phyloP scores from a whole-genome alignment of 1,140 invertebrate species.

The Panagrolaimus sp. region DNA sequence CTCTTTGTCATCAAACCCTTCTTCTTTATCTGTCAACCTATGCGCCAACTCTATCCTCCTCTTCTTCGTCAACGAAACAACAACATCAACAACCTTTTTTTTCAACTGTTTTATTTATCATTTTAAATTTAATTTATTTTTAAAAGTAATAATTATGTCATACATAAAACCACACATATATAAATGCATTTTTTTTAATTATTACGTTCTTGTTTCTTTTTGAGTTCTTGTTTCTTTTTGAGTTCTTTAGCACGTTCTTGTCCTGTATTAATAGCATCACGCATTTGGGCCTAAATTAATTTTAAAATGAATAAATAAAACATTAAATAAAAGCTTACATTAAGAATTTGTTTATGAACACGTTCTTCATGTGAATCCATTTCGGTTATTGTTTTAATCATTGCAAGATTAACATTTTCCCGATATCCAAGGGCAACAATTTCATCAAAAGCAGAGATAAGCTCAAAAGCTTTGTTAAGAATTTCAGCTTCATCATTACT shows the following conservation, averaged over 20 bases:
- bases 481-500: slow-evolving; percentile 87
- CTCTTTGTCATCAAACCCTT: no score
- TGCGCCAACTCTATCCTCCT: no score
- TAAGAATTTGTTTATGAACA: slow-evolving; percentile 73
- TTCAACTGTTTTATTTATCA: no score
- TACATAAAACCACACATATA: no score
- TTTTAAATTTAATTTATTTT: no score
- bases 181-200: no score
- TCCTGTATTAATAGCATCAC: slow-evolving; percentile 94
- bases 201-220: slow-evolving; percentile 67
- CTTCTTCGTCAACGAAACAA: no score
- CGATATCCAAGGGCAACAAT: slow-evolving; percentile 92
- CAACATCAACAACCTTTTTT: no score
- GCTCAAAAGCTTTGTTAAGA: slow-evolving; percentile 86
- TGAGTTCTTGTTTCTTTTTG: slow-evolving; percentile 72
- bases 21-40: no score
- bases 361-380: slow-evolving; percentile 99
- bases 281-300: slow-evolving; percentile 79
- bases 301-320: neutral
- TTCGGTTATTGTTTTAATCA: slow-evolving; percentile 96
- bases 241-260: slow-evolving; percentile 89
- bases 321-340: slow-evolving; percentile 66
- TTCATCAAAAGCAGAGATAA: slow-evolving; percentile 99
- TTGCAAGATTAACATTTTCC: slow-evolving; percentile 94
- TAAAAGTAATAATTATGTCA: no score